Evolutionary conservation across 1,140 invertebrate genomes (phyloP).

Genomic region (Atta colombica): DNA sequence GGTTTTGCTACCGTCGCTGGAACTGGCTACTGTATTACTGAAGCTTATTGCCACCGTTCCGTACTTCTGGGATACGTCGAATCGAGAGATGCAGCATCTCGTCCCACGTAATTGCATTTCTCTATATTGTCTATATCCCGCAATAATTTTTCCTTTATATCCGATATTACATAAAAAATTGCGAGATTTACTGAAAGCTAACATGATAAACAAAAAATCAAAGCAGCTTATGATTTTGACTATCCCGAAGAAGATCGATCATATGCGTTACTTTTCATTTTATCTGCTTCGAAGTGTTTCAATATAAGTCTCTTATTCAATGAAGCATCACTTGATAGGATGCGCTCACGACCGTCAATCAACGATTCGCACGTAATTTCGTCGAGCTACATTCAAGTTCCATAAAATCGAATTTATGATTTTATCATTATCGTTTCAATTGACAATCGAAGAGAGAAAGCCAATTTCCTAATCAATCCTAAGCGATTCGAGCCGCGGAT

Average conservation of each 20-base stretch:
- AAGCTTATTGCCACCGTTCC: constrained; percentile 65
- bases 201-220: not conserved
- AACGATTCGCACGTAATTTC: constrained; percentile 28
- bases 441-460: constrained; percentile 37
- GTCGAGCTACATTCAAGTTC: not conserved
- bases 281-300: not conserved
- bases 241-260: not conserved
- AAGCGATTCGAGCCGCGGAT: constrained; percentile 48
- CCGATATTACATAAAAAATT: not conserved
- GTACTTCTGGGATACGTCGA: constrained; percentile 35
- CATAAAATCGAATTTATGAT: constrained; percentile 29
- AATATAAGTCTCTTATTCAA: constrained; percentile 10
- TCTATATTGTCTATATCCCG: not conserved
- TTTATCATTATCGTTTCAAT: constrained; percentile 40
- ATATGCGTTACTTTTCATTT: not conserved
- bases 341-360: constrained; percentile 9
- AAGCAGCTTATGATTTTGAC: not conserved
- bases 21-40: constrained; percentile 50
- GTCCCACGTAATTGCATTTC: constrained; percentile 6
- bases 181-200: not conserved
- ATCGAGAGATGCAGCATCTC: constrained; percentile 44
- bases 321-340: constrained; percentile 15
- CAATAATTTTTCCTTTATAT: not conserved
- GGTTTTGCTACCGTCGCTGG: constrained; percentile 44
- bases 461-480: constrained; percentile 65